These are phyloP conservation scores for Peromyscus eremicus DNA, from an alignment of 2,797 vertebrate species.

Conservation along the genomic window DNA sequence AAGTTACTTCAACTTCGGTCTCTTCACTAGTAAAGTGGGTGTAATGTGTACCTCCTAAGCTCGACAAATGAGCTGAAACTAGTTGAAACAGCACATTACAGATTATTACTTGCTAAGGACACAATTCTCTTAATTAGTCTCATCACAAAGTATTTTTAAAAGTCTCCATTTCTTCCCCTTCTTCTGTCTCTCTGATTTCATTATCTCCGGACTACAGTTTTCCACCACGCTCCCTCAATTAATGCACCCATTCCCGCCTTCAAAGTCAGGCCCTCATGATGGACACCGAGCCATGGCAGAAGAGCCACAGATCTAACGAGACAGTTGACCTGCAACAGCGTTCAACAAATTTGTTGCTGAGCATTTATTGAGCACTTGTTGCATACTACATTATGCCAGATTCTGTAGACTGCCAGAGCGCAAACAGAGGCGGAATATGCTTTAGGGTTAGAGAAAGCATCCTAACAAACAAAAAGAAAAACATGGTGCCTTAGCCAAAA, in stretches of 20 bases:
- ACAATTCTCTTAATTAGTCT: neutral
- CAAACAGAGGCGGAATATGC: no score
- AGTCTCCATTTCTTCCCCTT: neutral
- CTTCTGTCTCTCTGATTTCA: neutral
- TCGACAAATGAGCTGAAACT: constrained; percentile 23
- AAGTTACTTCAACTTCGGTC: constrained; percentile 26
- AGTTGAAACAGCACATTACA: neutral
- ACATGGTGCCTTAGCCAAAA: neutral
- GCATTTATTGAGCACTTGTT: neutral
- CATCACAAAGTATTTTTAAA: neutral
- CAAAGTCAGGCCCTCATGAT: neutral
- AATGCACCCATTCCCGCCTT: neutral
- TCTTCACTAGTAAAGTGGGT: neutral
- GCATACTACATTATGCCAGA: neutral
- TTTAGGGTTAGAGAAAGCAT: neutral
- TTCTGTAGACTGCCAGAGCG: neutral
- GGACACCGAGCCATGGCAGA: fast-evolving
- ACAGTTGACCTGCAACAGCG: neutral
- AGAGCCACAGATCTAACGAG: neutral
- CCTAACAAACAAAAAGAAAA: neutral
- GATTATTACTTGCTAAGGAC: neutral
- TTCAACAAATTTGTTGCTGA: neutral
- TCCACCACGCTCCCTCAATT: neutral
- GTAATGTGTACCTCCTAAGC: neutral
- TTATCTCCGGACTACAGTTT: constrained; percentile 13